Percentiles rank a stretch among this genome's conserved stretches.
These are phyloP conservation scores for Cydia splendana DNA, from an alignment of 1,140 invertebrate species.

Conservation along the genomic window DNA sequence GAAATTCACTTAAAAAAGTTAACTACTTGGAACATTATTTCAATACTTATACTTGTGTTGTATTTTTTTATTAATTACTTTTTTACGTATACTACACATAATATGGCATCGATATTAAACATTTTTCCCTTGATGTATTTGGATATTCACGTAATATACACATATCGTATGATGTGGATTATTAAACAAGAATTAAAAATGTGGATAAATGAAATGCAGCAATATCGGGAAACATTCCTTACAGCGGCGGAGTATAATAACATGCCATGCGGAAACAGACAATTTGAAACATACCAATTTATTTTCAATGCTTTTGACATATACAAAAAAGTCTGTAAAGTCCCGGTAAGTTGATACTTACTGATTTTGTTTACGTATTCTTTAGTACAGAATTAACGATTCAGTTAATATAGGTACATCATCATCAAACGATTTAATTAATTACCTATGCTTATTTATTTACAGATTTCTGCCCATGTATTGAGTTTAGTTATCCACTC, in stretches of 20 bases:
- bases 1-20: not conserved
- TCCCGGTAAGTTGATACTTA: not conserved
- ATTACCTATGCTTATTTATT: not conserved
- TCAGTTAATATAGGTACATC: too few species aligned
- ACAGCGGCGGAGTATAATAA: not conserved
- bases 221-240: not conserved
- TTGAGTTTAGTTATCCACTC: not conserved
- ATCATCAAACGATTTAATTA: not conserved
- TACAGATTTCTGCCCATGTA: not conserved
- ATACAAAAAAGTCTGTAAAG: not conserved
- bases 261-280: not conserved
- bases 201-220: not conserved
- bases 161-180: not conserved
- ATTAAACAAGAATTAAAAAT: not conserved
- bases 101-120: not conserved
- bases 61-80: not conserved
- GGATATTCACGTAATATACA: not conserved
- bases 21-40: not conserved
- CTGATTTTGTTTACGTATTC: not conserved
- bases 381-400: too few species aligned
- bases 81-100: not conserved
- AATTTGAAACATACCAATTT: not conserved
- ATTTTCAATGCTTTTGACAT: not conserved
- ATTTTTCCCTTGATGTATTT: not conserved
- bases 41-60: not conserved